Percentiles rank a stretch among this genome's conserved stretches.
phyloP scores from a whole-genome alignment of 23 tunicate species.

The Ascidia mentula region DNA sequence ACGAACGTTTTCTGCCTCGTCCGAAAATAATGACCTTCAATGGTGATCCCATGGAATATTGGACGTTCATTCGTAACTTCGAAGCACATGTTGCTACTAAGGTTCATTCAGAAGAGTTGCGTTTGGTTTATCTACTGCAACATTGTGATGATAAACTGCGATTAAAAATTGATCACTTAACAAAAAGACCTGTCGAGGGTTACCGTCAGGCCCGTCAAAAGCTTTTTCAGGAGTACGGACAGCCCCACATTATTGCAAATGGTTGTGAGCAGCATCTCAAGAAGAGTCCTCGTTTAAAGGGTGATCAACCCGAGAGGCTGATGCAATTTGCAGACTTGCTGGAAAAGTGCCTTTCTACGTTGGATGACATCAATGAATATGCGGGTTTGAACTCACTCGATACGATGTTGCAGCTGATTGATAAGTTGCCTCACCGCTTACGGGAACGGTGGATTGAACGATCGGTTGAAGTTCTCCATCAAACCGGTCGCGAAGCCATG shows the following conservation, averaged over 20 bases:
- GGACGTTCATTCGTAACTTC: constrained; percentile 7
- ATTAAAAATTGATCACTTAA: neutral
- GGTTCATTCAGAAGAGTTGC: constrained; percentile 3
- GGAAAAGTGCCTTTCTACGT: constrained; percentile 9
- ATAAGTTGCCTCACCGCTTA: constrained; percentile 5
- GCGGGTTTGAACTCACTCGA: constrained; percentile 4
- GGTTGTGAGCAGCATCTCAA: constrained; percentile 9
- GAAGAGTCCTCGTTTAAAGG: neutral
- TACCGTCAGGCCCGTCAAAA: constrained; percentile 9
- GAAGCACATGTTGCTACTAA: constrained; percentile 16
- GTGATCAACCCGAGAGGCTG: neutral
- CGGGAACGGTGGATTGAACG: constrained; percentile 8
- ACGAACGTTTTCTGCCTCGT: constrained; percentile 7
- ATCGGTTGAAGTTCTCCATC: constrained; percentile 14
- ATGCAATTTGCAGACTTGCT: neutral
- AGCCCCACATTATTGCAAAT: constrained; percentile 14
- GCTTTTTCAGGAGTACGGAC: constrained; percentile 5
- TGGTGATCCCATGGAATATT: constrained; percentile 9
- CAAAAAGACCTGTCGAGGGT: neutral
- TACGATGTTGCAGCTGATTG: constrained; percentile 14
- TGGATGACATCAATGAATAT: constrained; percentile 4
- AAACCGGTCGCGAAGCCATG: constrained; percentile 2
- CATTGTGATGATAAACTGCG: neutral
- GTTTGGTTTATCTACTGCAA: constrained; percentile 8
- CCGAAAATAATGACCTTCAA: neutral